Evolutionary conservation across 2,113 vertebrate species (phyloP).

Genomic region (Grammomys surdaster): DNA sequence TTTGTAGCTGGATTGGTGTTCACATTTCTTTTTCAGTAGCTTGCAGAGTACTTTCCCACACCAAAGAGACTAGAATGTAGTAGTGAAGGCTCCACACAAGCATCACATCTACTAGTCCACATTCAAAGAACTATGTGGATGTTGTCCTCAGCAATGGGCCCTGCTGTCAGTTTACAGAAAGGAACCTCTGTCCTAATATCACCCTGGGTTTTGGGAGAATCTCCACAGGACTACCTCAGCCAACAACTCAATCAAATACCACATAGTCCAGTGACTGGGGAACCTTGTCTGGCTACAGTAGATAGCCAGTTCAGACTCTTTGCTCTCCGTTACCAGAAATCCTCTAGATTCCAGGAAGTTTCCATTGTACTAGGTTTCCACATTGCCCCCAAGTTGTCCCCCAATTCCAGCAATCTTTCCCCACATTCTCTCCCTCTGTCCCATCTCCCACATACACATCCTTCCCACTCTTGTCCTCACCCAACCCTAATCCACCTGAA

Average conservation of each 20-base stretch:
- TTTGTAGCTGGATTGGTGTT: not conserved
- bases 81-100: not conserved
- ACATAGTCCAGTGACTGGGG: not conserved
- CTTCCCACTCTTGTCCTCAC: not conserved
- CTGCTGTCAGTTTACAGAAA: not conserved
- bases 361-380: not conserved
- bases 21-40: not conserved
- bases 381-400: not conserved
- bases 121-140: not conserved
- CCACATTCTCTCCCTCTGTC: not conserved
- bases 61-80: not conserved
- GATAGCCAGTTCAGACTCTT: not conserved
- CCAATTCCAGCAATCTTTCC: not conserved
- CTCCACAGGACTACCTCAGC: not conserved
- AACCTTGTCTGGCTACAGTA: not conserved
- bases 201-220: not conserved
- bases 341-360: not conserved
- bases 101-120: not conserved
- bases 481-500: not conserved
- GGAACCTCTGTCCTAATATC: not conserved
- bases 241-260: not conserved
- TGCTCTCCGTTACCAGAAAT: not conserved
- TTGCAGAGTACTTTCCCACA: not conserved
- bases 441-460: not conserved
- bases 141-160: not conserved